phyloP scores from a whole-genome alignment of 2,113 vertebrate species.

The Dromiciops gliroides region DNA sequence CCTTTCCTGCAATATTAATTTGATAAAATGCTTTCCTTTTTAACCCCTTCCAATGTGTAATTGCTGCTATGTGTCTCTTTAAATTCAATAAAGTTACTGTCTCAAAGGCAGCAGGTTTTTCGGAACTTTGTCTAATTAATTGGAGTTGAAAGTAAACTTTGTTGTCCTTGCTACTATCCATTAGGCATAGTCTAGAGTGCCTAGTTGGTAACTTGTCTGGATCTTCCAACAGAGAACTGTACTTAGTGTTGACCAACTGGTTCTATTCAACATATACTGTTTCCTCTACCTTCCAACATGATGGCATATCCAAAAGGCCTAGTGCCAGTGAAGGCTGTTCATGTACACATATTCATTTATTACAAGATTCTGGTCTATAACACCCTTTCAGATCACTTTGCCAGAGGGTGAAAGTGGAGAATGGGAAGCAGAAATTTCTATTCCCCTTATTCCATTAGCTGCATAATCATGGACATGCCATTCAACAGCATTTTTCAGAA shows the following conservation, averaged over 20 bases:
- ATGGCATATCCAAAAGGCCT: not conserved
- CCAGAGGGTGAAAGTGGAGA: not conserved
- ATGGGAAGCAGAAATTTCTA: not conserved
- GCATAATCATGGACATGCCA: not conserved
- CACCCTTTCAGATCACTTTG: not conserved
- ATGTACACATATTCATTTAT: not conserved
- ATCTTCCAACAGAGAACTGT: not conserved
- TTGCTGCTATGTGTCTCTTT: constrained; percentile 91
- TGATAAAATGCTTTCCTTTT: constrained; percentile 83
- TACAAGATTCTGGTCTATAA: not conserved
- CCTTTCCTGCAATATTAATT: constrained; percentile 74
- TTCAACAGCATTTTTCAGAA: not conserved
- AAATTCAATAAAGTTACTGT: constrained; percentile 90
- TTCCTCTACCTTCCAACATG: not conserved
- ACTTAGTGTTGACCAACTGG: not conserved
- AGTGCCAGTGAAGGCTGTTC: no score
- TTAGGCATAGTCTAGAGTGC: not conserved
- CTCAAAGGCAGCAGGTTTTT: constrained; percentile 81
- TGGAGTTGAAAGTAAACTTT: constrained; percentile 11
- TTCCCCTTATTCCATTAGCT: not conserved
- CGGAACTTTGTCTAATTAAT: constrained; percentile 41
- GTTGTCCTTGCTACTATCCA: not conserved
- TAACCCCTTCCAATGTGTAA: constrained; percentile 78
- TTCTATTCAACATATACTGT: no score
- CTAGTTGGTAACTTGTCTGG: not conserved